Evolutionary conservation across 2,888 invertebrate genomes (phyloP).

Genomic region (Troilus luridus): DNA sequence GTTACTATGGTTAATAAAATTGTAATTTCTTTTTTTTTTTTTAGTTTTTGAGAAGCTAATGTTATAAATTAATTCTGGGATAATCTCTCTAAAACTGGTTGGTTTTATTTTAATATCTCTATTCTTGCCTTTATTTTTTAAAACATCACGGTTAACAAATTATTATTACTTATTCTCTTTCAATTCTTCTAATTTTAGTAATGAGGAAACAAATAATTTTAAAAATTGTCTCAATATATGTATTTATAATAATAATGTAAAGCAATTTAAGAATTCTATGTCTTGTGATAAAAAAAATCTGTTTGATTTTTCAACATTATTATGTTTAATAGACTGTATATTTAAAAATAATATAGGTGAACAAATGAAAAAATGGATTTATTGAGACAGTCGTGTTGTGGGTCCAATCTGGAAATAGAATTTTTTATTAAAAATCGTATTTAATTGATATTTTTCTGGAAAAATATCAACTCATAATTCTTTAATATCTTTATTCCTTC

Average conservation of each 20-base stretch:
- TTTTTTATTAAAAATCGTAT: neutral
- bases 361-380: neutral
- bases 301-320: neutral
- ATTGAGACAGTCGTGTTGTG: neutral
- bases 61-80: neutral
- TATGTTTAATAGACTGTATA: neutral
- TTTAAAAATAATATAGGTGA: neutral
- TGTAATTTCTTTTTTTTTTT: too few relatives aligned
- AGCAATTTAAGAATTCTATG: neutral
- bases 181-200: neutral
- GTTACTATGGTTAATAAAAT: too few relatives aligned
- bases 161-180: neutral
- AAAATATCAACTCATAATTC: too few relatives aligned
- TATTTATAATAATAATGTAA: neutral
- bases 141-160: neutral
- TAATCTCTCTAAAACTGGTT: neutral
- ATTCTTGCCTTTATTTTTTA: neutral
- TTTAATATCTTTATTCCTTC: neutral
- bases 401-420: neutral
- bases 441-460: too few relatives aligned
- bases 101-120: neutral
- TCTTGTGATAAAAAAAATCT: neutral
- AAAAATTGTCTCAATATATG: neutral
- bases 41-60: neutral
- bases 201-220: neutral